Base-by-base conservation (phyloP, 2,113 vertebrate genomes). In the Trachemys scripta region DNA sequence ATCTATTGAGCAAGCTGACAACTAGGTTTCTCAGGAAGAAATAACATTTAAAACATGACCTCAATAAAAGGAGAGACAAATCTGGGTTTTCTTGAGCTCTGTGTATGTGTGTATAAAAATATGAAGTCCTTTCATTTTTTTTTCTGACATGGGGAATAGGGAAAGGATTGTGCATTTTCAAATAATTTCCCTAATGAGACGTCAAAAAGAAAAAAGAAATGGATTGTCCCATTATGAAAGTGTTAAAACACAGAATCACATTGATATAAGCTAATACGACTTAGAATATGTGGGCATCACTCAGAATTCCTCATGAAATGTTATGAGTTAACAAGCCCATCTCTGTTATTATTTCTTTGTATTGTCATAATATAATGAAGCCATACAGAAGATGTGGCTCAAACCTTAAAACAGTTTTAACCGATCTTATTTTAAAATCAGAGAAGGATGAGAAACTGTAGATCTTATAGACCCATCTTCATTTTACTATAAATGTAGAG, bases 101-200 rank as follows among this genome's bases (percentile, higher is more conserved):
- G 19, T 42, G n/a, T 42, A 10, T 22, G 16, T 75, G 38, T 75
- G n/a, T 42, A 11, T 42, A 75, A 42, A 75, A 0, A 31, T 87
- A 45, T 29, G 1, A 56, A 90, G 83, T 94, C 50, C 24, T 72
- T 90, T 87, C 79, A 10, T 59, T 82, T 20, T 27, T 45, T 87
- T 92, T 93, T 72, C 16, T 51, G 20, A 17, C 62, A 31, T 7
- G 47, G 12, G 51, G 22, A 90, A 65, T 3, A 54, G 35, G 3
- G 20, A 87, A 83, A 85, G 9, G 53, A 83, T 13, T 90, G 3
- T 79, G 25, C 29, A 45, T 85, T 93, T 92, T 83, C 51, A 82
- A 94, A 87, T 54, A 1, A 85, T 89, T 95, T 95, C 69, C 56
- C 50, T 89, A 24, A 90, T 94, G 20, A 35, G 79, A 65, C 85